A percentile compares a stretch with the other conserved stretches of the same genome.
Evolutionary conservation across 2,888 invertebrate genomes (phyloP).

Genomic region (Drosophila nigricruria): DNA sequence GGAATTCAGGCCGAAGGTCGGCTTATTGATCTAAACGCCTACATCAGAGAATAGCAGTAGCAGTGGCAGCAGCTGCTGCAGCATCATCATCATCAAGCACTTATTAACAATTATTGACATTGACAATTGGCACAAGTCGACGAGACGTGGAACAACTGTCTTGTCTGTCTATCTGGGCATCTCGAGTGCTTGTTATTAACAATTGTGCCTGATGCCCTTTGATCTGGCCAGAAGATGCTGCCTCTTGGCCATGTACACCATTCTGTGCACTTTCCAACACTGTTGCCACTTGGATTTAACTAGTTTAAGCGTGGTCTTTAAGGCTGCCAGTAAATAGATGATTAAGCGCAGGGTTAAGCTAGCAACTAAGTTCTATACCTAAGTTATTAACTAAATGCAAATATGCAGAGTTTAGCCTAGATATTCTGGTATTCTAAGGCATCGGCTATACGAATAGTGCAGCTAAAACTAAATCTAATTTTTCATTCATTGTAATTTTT

Average conservation of each 20-base stretch:
- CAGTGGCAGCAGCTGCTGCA: constrained; percentile 13
- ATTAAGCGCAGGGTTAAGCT: constrained; percentile 37
- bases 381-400: constrained; percentile 5
- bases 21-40: constrained; percentile 75
- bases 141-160: constrained; percentile 41
- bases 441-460: constrained; percentile 6
- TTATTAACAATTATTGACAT: constrained; percentile 79
- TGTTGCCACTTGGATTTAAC: neutral
- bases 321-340: neutral
- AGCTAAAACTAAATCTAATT: constrained; percentile 4
- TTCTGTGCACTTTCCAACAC: constrained; percentile 8
- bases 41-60: constrained; percentile 33
- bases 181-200: constrained; percentile 43
- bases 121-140: constrained; percentile 69
- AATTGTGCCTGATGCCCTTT: constrained; percentile 53
- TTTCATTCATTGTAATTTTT: neutral
- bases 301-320: constrained; percentile 1
- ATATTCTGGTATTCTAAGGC: constrained; percentile 2
- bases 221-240: constrained; percentile 30
- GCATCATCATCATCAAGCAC: constrained; percentile 44
- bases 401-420: neutral
- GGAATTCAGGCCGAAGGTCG: constrained; percentile 69
- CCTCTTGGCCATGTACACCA: constrained; percentile 6
- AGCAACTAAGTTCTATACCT: constrained; percentile 26
- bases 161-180: constrained; percentile 27